A percentile compares a stretch with the other conserved stretches of the same genome.
These are phyloP conservation scores for Caenorhabditis sulstoni DNA, from an alignment of 2,888 invertebrate genomes.

Conservation along the genomic window DNA sequence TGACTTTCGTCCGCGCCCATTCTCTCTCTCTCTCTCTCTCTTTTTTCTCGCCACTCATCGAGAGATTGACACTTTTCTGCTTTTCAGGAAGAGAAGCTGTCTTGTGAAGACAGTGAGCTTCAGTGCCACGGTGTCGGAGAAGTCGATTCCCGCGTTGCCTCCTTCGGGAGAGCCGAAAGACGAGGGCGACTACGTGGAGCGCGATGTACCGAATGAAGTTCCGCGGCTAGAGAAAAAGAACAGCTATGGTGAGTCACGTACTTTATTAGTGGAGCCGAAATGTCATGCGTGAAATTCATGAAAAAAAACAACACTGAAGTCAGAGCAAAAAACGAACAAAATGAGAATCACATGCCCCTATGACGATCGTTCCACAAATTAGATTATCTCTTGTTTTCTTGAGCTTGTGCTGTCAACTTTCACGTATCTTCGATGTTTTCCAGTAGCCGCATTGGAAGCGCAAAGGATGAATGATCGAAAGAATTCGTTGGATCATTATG, in stretches of 20 bases:
- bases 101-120: constrained; percentile 45
- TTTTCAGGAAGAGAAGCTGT: constrained; percentile 40
- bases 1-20: constrained; percentile 4
- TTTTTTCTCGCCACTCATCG: constrained; percentile 18
- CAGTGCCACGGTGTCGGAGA: constrained; percentile 34
- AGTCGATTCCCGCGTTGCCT: constrained; percentile 1
- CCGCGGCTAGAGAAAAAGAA: not conserved
- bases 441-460: too few species aligned
- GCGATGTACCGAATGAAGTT: not conserved
- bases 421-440: too few species aligned
- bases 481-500: constrained; percentile 4
- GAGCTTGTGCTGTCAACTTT: too few species aligned
- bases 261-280: not conserved
- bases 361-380: too few species aligned
- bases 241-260: not conserved
- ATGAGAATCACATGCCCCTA: too few species aligned
- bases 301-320: too few species aligned
- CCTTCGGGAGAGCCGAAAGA: not conserved
- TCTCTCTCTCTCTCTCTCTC: constrained; percentile 11
- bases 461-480: too few species aligned
- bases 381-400: too few species aligned
- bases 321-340: too few species aligned
- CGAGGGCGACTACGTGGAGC: constrained; percentile 26
- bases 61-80: constrained; percentile 21
- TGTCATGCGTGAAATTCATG: not conserved